Base-by-base conservation (phyloP, 2,797 vertebrate genomes). In the Amazonetta brasiliensis region DNA sequence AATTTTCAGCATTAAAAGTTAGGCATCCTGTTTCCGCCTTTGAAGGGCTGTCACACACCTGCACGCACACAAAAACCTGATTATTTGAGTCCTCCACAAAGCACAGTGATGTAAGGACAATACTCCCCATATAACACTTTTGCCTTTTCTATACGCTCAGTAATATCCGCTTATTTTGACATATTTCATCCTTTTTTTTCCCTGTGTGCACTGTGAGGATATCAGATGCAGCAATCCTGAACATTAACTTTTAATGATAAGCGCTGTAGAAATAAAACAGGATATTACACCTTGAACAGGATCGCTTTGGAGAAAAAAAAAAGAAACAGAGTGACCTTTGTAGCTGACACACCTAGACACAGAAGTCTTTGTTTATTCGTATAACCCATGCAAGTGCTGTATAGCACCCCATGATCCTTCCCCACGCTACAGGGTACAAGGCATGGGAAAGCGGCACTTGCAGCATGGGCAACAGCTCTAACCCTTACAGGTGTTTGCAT, bases 1-100 rank as follows among this genome's bases (percentile, higher is more conserved):
- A 82, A 93, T 94, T 92, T 93, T 95, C 92, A 87, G 89, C 84
- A 18, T 72, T 80, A 11, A 41, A 71, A 83, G 81, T 73, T n/a
- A 55, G 79, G 82, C 43, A 21, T 56, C 48, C 39, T 56, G 1
- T 77, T 89, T 90, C 91, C n/a, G 73, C 56, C 41, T 78, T 66
- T 31, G 71, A 46, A 59, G 56, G 44, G 86, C 39, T 43, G 33
- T 11, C 58, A 28, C 11, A 9, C 55, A 25, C 12, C 2, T 52
- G 46, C 55, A 8, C 1, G 1, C 22, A 12, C 12, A 22, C 2
- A 46, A 20, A 37, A 33, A 31, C 13, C 10, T 9, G 15, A 7
- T 30, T 9, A 17, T 8, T 8, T 28, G 68, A 91, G 30, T 31
- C 19, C 48, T 83, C 26, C 25, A 15, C 41, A 88, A 73, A 59